Evolutionary conservation across 2,113 vertebrate species (phyloP).

Genomic region (Coturnix japonica): DNA sequence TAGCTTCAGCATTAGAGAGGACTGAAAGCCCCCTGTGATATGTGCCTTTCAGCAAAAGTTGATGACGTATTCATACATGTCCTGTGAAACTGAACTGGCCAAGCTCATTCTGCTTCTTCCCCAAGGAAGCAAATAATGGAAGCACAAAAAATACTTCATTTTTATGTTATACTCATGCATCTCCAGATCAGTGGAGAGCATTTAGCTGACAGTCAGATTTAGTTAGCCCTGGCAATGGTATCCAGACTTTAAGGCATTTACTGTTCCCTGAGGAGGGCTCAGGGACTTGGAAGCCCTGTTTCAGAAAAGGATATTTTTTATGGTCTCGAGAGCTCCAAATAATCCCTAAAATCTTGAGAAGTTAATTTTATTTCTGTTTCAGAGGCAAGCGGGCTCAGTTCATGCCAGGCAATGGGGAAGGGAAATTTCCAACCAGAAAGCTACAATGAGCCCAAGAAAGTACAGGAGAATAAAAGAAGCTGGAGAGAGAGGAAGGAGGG

Average conservation of each 20-base stretch:
- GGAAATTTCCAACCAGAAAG: constrained; percentile 17
- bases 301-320: constrained; percentile 22
- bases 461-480: neutral
- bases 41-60: neutral
- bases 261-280: neutral
- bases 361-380: constrained; percentile 32
- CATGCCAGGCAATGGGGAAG: neutral
- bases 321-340: neutral
- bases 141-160: neutral
- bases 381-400: neutral
- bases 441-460: neutral
- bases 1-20: neutral
- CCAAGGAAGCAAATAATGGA: neutral
- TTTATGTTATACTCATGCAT: neutral
- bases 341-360: constrained; percentile 26
- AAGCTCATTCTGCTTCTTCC: neutral
- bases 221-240: neutral
- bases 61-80: neutral
- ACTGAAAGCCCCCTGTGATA: neutral
- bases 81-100: neutral
- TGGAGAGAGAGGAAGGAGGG: neutral
- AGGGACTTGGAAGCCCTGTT: neutral
- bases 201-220: constrained; percentile 8
- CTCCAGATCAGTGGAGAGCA: neutral
- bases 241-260: neutral